These are phyloP conservation scores for Bufo bufo DNA, from an alignment of 2,113 vertebrate species.

Conservation along the genomic window DNA sequence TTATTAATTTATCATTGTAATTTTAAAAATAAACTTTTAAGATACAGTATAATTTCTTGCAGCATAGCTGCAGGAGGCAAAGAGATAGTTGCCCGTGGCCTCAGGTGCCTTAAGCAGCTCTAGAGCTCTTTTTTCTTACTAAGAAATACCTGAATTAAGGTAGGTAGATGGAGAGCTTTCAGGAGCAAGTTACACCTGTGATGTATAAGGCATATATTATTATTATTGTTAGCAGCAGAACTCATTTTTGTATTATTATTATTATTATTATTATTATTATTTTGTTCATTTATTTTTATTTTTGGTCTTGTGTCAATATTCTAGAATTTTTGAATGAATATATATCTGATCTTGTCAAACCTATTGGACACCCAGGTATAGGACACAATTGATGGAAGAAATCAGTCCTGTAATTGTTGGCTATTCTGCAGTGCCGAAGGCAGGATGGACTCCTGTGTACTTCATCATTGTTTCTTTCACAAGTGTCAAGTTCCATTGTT, in stretches of 20 bases:
- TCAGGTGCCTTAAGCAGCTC: no score
- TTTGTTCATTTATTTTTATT: no score
- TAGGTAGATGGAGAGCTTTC: no score
- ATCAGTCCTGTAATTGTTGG: slow-evolving; percentile 26
- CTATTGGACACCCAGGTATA: neutral
- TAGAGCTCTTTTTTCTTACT: no score
- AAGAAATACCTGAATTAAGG: neutral
- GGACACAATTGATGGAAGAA: slow-evolving; percentile 8
- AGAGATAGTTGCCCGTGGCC: no score
- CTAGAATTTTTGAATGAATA: neutral
- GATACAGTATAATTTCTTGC: no score
- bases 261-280: neutral
- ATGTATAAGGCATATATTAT: neutral
- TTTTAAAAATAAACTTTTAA: no score
- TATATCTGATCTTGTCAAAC: neutral
- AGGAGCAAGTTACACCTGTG: neutral
- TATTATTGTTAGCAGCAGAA: neutral
- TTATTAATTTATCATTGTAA: no score
- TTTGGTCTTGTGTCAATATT: neutral
- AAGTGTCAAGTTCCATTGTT: slow-evolving; percentile 25
- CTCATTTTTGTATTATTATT: neutral
- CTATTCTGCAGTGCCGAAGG: slow-evolving; percentile 23
- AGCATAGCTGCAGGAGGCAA: no score
- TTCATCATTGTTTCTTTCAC: slow-evolving; percentile 13
- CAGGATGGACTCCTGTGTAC: slow-evolving; percentile 5